Percentiles rank a stretch among this genome's conserved stretches.
Conservation (phyloP, 2,113 vertebrate species). For the Xyrauchen texanus region DNA sequence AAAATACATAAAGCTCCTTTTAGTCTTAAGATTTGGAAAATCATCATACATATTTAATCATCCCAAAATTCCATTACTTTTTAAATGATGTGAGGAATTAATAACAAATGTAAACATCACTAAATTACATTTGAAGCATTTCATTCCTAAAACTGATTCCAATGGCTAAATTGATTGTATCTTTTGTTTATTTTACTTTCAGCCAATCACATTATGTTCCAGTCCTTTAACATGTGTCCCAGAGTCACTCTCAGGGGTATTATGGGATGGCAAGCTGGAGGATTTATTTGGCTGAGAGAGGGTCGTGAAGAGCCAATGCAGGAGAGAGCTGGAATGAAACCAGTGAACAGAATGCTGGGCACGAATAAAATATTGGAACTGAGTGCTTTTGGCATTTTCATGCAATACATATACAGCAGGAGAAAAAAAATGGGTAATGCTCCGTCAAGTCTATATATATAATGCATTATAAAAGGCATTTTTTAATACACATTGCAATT, state of each 20-base stretch:
- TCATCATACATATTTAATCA: no score
- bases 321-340: conserved; percentile 6
- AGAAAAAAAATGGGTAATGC: neutral
- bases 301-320: neutral
- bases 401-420: neutral
- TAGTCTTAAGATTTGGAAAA: neutral
- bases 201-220: neutral
- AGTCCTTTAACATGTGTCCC: neutral
- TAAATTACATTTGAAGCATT: neutral
- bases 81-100: neutral
- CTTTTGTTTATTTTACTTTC: neutral
- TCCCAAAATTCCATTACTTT: neutral
- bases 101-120: no score
- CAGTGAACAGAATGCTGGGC: conserved; percentile 8
- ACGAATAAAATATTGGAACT: neutral
- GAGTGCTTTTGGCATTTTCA: conserved; percentile 6
- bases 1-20: neutral
- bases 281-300: conserved; percentile 1
- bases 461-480: neutral
- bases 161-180: neutral
- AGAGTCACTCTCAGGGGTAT: neutral
- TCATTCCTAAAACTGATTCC: neutral
- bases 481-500: neutral
- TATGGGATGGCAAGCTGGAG: conserved; percentile 23
- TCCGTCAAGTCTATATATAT: neutral